Evolutionary conservation across 2,797 vertebrate genomes (phyloP).

Genomic region (Acestrorhynchus altus): DNA sequence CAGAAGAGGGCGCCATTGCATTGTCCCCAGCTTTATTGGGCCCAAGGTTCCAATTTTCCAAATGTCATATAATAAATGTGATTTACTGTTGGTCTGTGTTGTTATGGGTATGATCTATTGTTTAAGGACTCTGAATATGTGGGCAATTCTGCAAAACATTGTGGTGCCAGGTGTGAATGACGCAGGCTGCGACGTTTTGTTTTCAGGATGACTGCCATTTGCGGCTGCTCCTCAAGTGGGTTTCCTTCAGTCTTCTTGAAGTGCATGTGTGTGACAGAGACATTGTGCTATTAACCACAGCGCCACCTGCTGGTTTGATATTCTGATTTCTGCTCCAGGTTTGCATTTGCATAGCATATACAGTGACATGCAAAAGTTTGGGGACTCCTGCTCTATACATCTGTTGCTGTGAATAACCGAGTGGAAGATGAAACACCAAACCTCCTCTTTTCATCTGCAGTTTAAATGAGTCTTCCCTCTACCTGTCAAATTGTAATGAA

Average conservation of each 20-base stretch:
- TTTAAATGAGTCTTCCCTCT: too few species aligned
- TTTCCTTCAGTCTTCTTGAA: constrained; percentile 1
- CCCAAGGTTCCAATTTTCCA: background rate
- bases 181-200: constrained; percentile 5
- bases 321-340: background rate
- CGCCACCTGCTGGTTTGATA: constrained; percentile 37
- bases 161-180: constrained; percentile 30
- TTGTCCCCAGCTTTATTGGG: background rate
- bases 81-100: background rate
- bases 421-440: too few species aligned
- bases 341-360: too few species aligned
- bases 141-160: background rate
- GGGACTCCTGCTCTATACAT: background rate
- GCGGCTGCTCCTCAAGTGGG: constrained; percentile 15
- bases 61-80: background rate
- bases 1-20: constrained; percentile 42
- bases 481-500: too few species aligned
- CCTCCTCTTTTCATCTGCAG: too few species aligned
- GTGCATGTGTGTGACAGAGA: background rate
- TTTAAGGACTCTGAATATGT: background rate
- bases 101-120: background rate
- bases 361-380: background rate
- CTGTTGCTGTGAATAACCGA: too few species aligned
- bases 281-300: background rate
- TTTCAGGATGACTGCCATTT: constrained; percentile 10